These are phyloP conservation scores for Torymus auratus DNA, from an alignment of 2,888 invertebrate species.

Conservation along the genomic window DNA sequence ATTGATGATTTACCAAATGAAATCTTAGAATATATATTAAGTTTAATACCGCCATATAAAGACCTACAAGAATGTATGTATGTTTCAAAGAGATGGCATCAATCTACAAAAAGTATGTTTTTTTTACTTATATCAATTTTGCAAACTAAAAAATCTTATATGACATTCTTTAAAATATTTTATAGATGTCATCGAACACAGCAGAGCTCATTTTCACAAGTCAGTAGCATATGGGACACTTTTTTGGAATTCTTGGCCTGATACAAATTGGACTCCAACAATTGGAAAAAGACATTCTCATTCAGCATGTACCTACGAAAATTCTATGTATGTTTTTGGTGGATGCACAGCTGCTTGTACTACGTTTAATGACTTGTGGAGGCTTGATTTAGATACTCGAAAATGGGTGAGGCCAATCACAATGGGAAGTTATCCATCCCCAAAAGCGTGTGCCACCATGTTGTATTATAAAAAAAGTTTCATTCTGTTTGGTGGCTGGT, in stretches of 20 bases:
- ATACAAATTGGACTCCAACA: slow-evolving; percentile 81
- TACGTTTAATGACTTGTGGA: slow-evolving; percentile 98
- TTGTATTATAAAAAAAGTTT: slow-evolving; percentile 90
- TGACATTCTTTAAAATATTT: neutral
- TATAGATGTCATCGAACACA: slow-evolving; percentile 88
- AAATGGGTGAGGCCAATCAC: slow-evolving; percentile 91
- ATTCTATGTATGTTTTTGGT: slow-evolving; percentile 96
- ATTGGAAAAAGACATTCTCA: slow-evolving; percentile 95
- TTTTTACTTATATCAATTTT: neutral
- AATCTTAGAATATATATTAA: slow-evolving; percentile 93
- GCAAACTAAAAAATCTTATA: neutral
- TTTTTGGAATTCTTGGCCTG: slow-evolving; percentile 83
- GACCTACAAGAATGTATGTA: slow-evolving; percentile 91
- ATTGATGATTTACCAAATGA: slow-evolving; percentile 92
- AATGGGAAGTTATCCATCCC: slow-evolving; percentile 93
- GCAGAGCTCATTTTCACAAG: slow-evolving; percentile 85
- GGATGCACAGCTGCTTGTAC: slow-evolving; percentile 96
- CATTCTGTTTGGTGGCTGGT: slow-evolving; percentile 96
- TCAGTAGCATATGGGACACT: slow-evolving; percentile 87
- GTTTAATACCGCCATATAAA: slow-evolving; percentile 92
- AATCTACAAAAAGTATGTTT: slow-evolving; percentile 87
- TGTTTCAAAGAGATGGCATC: slow-evolving; percentile 92
- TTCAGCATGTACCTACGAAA: slow-evolving; percentile 89
- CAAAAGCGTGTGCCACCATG: slow-evolving; percentile 96
- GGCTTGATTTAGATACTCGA: slow-evolving; percentile 90